These are phyloP conservation scores for Oceanodroma tethys DNA, from an alignment of 2,113 vertebrate genomes.

Conservation along the genomic window DNA sequence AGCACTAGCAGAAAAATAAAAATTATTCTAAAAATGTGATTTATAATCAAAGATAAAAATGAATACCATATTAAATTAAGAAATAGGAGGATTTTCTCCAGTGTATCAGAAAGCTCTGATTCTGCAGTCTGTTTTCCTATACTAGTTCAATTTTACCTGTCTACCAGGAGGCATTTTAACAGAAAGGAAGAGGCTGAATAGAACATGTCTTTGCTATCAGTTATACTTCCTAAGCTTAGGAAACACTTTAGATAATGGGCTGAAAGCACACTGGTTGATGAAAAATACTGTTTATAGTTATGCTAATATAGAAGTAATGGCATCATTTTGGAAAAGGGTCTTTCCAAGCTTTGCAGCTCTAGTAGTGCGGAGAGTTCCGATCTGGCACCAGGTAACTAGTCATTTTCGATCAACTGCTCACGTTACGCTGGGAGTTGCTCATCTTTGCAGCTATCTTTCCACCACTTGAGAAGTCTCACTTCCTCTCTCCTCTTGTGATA, in stretches of 20 bases:
- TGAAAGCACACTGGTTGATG: not conserved
- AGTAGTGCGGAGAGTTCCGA: not conserved
- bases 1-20: not conserved
- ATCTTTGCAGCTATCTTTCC: not conserved
- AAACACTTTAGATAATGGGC: not conserved
- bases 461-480: not conserved
- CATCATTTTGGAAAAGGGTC: not conserved
- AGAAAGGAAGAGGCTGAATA: not conserved
- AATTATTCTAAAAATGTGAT: not conserved
- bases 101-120: not conserved
- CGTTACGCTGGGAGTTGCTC: fast-evolving
- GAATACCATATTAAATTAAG: not conserved
- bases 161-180: not conserved
- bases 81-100: not conserved
- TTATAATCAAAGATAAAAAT: not conserved
- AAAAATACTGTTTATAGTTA: not conserved
- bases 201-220: not conserved
- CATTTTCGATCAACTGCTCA: not conserved
- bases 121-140: not conserved
- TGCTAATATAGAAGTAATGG: not conserved
- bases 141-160: not conserved
- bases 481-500: not conserved
- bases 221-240: not conserved
- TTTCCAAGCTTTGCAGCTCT: not conserved
- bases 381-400: not conserved